Base-by-base conservation (phyloP, 2,113 vertebrate species). In the Psittacara wagleri region DNA sequence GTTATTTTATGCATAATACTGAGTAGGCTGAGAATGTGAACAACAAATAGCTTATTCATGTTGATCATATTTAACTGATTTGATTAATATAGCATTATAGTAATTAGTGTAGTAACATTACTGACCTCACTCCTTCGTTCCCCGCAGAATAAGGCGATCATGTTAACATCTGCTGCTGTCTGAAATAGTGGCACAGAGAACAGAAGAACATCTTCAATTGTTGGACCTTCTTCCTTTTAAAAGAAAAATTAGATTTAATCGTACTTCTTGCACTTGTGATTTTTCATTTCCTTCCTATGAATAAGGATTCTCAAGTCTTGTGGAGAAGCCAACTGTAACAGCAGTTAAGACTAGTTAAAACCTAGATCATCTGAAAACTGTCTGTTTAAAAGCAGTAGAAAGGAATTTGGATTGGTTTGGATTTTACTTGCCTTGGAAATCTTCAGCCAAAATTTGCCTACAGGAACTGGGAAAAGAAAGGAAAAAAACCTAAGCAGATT, bases 401-500 rank as follows among this genome's bases (percentile, higher is more conserved):
- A 67, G 22, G 29, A 78, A 59, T 85, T 69, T 62, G 13, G 13
- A 54, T 75, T 62, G 35, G 4, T 62, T 84, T 64, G 13, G 0
- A 5, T 61, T 82, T 85, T 69, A 59, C 66, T 88, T 70, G 33
- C 35, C 92, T 70, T 66, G 39, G 31, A 84, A 88, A 24, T 67
- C 61, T 91, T 78, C 8, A 55, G 19, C 51, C 37, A 59, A 57
- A 72, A 46, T 70, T 64, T 69, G 5, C 43, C 25, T 66, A 5
- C 51, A 67, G n/a, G 18, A 46, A 31, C 49, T 39, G 29, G 15
- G 35, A 15, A 35, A 43, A 5, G 22, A 28, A 35, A 13, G 17
- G 4, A 6, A 6, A 52, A 6, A 59, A 23, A n/a, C 5, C 8
- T 12, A 57, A 7, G 5, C 2, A 0, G 18, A 3, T n/a, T 48